Conservation (phyloP, 2,888 invertebrate species). For the Drosophila antonietae region DNA sequence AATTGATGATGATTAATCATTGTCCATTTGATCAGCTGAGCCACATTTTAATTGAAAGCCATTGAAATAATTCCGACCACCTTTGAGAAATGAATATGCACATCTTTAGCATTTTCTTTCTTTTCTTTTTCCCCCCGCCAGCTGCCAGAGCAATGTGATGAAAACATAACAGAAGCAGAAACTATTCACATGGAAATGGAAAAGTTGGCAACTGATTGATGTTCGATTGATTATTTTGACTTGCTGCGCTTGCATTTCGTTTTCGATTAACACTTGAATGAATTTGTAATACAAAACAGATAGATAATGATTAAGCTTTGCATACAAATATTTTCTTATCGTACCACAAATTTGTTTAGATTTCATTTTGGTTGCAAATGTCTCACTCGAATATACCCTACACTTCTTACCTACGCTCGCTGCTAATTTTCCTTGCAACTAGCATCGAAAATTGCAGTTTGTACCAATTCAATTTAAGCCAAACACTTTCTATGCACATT, state of each 20-base stretch:
- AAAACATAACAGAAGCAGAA: constrained; percentile 15
- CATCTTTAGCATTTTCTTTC: neutral
- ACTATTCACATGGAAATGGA: constrained; percentile 4
- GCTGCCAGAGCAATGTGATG: constrained; percentile 1
- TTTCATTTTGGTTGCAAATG: too few relatives aligned
- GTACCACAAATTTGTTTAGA: too few relatives aligned
- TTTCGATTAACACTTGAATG: constrained; percentile 1
- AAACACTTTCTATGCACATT: neutral
- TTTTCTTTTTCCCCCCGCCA: neutral
- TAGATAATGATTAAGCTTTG: neutral
- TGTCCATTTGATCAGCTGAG: constrained; percentile 23
- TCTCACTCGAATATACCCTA: neutral
- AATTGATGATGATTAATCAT: constrained; percentile 37
- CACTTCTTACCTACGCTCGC: neutral
- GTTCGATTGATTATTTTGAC: constrained; percentile 1
- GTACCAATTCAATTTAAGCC: constrained; percentile 6
- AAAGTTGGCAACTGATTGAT: neutral
- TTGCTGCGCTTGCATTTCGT: neutral
- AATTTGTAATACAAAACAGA: too few relatives aligned
- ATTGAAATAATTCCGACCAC: constrained; percentile 8
- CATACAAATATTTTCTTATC: neutral
- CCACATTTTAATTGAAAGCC: constrained; percentile 51
- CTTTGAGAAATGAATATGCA: constrained; percentile 11
- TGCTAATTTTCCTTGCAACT: neutral
- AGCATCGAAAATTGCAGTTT: neutral